Evolutionary conservation across 1,140 invertebrate species (phyloP), one percentile per base, ranked within the genome.

Genomic region (Drosophila kanapiae): DNA sequence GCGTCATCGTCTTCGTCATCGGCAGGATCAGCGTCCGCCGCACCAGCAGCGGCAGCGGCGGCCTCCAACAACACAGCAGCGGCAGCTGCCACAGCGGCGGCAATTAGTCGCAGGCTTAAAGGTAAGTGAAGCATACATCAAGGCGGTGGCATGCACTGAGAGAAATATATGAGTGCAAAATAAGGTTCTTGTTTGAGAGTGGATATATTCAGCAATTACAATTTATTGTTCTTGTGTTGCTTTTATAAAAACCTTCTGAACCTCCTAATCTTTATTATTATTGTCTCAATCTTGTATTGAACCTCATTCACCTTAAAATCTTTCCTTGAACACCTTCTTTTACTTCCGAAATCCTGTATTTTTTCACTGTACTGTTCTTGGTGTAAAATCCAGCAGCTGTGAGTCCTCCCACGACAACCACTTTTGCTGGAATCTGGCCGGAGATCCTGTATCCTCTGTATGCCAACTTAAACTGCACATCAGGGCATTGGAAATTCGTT

Each of bases 61-160:
- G 61, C 77, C 10, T 65, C 62, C 40, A 59, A 43, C 63, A 78
- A 42, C 65, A 61, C 75, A 35, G 54, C 69, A 54, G 56, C 80
- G 54, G 72, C 85, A 68, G 77, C 72, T 61, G 81, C 64, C 51
- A 80, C 78, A 60, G 81, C 81, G 77, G 80, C 80, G 48, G 71
- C 84, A 88, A 87, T 87, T 88, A 88, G 84, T 88, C 84, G 84
- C 61, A 64, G 84, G 81, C 85, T 87, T 81, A 87, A 87, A 87
- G 84, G 84, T 87, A 43, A 62, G 42, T 54, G 56, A 6, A 51
- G 42, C 65, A 61, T 53, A 75, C 48, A 75, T 75, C 53, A 60
- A 62, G 69, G 59, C 43, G 23, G 23, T 1, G 23, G 48, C 37
- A 6, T 43, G 37, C 53, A 75, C 48, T 23, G 64, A 13, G 31